These are phyloP conservation scores for Epicauta chinensis DNA, from an alignment of 1,140 invertebrate genomes.

Conservation along the genomic window DNA sequence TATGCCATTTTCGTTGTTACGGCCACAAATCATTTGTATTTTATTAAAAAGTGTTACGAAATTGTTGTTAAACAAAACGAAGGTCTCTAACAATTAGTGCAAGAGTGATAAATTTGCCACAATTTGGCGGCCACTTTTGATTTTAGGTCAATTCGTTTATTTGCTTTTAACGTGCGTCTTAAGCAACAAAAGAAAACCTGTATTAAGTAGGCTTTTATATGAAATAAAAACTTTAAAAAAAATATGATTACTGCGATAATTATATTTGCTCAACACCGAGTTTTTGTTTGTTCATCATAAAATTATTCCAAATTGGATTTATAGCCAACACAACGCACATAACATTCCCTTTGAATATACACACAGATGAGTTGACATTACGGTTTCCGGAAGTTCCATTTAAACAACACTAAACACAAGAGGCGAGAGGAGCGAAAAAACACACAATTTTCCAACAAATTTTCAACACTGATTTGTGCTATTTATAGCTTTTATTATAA, in stretches of 20 bases:
- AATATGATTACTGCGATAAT: constrained; percentile 12
- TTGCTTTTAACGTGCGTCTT: too few relatives aligned
- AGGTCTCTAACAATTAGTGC: not conserved
- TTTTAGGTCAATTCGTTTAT: not conserved
- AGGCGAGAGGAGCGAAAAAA: too few relatives aligned
- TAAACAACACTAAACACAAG: not conserved
- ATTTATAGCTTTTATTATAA: too few relatives aligned
- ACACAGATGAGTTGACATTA: not conserved
- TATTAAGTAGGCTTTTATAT: too few relatives aligned
- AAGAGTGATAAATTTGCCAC: not conserved
- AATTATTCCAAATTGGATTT: constrained; percentile 2
- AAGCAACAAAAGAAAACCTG: too few relatives aligned
- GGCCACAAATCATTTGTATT: constrained; percentile 14
- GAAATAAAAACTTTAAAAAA: constrained; percentile 1
- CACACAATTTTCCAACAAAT: too few relatives aligned
- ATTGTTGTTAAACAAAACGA: not conserved
- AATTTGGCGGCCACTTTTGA: constrained; percentile 7
- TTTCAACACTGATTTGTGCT: too few relatives aligned
- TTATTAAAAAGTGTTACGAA: not conserved
- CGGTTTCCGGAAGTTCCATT: constrained; percentile 2
- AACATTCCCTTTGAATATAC: too few relatives aligned
- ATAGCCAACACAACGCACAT: too few relatives aligned
- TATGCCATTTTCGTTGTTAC: constrained; percentile 34
- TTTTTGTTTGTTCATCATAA: constrained; percentile 15
- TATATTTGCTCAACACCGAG: constrained; percentile 8